A percentile compares a stretch with the other conserved stretches of the same genome.
phyloP scores from a whole-genome alignment of 2,888 invertebrate genomes.

The Drosophila nr. perissopoda region DNA sequence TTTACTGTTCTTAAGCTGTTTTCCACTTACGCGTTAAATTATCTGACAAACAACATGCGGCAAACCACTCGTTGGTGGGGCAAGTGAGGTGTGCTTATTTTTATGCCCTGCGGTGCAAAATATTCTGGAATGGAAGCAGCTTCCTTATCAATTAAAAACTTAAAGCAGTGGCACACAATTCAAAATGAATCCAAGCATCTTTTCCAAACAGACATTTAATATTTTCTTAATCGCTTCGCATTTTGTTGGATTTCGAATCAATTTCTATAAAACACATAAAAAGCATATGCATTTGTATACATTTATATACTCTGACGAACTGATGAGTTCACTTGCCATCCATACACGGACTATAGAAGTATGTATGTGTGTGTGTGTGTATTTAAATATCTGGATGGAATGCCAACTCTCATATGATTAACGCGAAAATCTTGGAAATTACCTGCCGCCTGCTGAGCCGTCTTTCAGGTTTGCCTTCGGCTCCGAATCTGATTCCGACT shows the following conservation, averaged over 20 bases:
- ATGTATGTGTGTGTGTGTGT: not conserved
- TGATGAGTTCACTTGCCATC: not conserved
- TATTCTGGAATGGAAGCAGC: not conserved
- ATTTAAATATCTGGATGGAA: slow-evolving; percentile 1
- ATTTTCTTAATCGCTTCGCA: not conserved
- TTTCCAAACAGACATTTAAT: not conserved
- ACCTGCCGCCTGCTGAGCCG: slow-evolving; percentile 21
- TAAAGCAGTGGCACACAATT: not conserved
- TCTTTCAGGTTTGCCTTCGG: slow-evolving; percentile 4
- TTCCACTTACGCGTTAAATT: slow-evolving; percentile 75
- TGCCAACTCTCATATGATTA: slow-evolving; percentile 43
- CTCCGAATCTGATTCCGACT: slow-evolving; percentile 51
- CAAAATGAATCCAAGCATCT: not conserved
- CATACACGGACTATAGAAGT: not conserved
- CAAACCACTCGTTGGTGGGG: slow-evolving; percentile 23
- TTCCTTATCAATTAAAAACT: not conserved
- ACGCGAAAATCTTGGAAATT: slow-evolving; percentile 39
- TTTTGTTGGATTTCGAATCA: not conserved
- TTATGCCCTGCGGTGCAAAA: not conserved
- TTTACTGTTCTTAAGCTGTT: slow-evolving; percentile 48
- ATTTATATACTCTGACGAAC: not conserved
- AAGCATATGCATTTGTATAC: not conserved
- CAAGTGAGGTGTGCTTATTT: not conserved
- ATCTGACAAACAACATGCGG: slow-evolving; percentile 71
- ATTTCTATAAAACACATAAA: not conserved